phyloP scores from a whole-genome alignment of 2,797 vertebrate genomes.

The Poliocrania exsul region DNA sequence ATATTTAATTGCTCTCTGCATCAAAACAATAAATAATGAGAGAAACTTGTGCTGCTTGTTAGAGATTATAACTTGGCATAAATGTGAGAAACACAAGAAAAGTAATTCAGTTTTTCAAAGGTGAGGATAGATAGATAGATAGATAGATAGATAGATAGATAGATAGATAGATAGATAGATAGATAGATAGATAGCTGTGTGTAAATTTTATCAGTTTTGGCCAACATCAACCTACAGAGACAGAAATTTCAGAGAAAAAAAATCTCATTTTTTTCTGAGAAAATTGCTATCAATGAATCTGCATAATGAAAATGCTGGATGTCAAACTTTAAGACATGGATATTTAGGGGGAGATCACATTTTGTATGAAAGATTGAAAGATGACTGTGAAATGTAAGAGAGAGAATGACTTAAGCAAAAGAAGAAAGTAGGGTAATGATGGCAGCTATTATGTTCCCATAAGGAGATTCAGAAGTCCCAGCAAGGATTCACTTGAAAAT shows the following conservation, averaged over 20 bases:
- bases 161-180: neutral
- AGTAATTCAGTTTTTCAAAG: conserved; percentile 10
- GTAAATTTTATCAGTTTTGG: neutral
- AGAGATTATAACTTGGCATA: conserved; percentile 65
- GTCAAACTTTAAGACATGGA: neutral
- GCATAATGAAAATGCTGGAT: neutral
- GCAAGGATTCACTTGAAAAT: neutral
- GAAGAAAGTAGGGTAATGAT: neutral
- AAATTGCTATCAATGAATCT: neutral
- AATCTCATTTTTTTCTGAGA: neutral
- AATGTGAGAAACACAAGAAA: conserved; percentile 45
- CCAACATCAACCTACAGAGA: neutral
- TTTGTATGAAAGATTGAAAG: neutral
- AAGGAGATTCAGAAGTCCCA: neutral
- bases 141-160: neutral
- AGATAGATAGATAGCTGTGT: neutral
- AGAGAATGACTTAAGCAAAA: neutral
- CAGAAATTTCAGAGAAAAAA: neutral
- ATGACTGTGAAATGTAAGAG: neutral
- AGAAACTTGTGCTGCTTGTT: conserved; percentile 56
- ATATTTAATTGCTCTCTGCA: conserved; percentile 79
- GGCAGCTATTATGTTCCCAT: neutral
- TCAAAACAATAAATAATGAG: conserved; percentile 80
- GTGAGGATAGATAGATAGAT: neutral
- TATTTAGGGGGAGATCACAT: neutral